Evolutionary conservation across 2,888 invertebrate species (phyloP), one percentile per base, ranked within the genome.

Genomic region (Chrysolina oricalcia): DNA sequence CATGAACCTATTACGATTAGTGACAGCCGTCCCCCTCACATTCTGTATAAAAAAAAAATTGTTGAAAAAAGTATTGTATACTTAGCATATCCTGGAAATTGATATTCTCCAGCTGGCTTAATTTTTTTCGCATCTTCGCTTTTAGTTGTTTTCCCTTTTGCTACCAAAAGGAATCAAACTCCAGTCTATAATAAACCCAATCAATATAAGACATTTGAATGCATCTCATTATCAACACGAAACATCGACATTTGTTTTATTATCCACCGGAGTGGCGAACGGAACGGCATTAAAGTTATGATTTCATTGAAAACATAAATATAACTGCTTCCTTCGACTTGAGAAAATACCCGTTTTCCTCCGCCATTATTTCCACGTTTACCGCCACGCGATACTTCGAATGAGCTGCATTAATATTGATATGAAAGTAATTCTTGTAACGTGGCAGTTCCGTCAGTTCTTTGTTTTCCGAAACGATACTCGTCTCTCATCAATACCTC

Each of bases 161-260:
- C 53, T 53, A 10, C 3, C 19, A 19, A 53, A 53, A 17, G 6
- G 19, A 53, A 19, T 2, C 53, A 53, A 53, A 9, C 17, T 19
- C 10, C n/a, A 17, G 21, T 53, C 27, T 13, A 27, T 27, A 59
- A 59, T 23, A 11, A 59, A 17, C 17, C 27, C 23, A 72, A 72
- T 73, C 73, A n/a, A 73, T 73, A 73, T 68, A 73, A 21, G 8
- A 43, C 48, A 73, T 73, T 73, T 73, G 68, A 73, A 73, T 73
- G 68, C 63, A 50, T 67, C 56, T 56, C 67, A 50, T 73, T 68
- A 59, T 62, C 73, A 17, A n/a, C 73, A 73, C 73, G 73, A 67
- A 68, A 73, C 23, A 59, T 71, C 53, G 64, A 48, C 65, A 62
- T 73, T 73, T 73, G 62, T 59, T 66, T 73, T 68, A 68, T 68